phyloP scores from a whole-genome alignment of 2,113 vertebrate genomes.

The Empidonax alnorum region DNA sequence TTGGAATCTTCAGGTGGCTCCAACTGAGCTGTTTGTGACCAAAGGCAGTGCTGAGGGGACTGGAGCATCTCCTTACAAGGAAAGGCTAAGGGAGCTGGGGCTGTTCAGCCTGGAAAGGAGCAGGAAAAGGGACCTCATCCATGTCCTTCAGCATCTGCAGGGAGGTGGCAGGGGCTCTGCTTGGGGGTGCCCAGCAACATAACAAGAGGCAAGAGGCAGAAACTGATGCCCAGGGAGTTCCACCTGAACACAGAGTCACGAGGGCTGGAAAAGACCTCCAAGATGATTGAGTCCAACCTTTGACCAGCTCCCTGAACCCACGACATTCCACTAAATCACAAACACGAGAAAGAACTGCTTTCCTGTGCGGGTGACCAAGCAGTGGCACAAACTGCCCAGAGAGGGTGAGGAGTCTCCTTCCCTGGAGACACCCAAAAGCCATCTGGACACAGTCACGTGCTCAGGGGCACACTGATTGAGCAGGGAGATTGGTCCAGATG shows the following conservation, averaged over 20 bases:
- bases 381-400: not conserved
- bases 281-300: not conserved
- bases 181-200: not conserved
- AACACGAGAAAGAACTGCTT: not conserved
- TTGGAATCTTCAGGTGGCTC: not conserved
- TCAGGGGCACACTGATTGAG: not conserved
- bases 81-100: not conserved
- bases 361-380: not conserved
- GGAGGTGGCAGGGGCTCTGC: not conserved
- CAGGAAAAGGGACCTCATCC: not conserved
- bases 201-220: not conserved
- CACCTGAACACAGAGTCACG: not conserved
- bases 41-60: not conserved
- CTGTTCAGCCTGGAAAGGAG: not conserved
- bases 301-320: not conserved
- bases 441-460: not conserved
- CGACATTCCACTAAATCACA: not conserved
- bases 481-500: not conserved
- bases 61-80: not conserved
- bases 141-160: not conserved
- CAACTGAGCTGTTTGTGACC: accelerated
- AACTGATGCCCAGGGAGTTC: not conserved
- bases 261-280: not conserved
- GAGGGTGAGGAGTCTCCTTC: not conserved
- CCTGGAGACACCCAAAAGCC: not conserved